Conservation (phyloP, 2,888 invertebrate genomes). For the Pollenia angustigena region DNA sequence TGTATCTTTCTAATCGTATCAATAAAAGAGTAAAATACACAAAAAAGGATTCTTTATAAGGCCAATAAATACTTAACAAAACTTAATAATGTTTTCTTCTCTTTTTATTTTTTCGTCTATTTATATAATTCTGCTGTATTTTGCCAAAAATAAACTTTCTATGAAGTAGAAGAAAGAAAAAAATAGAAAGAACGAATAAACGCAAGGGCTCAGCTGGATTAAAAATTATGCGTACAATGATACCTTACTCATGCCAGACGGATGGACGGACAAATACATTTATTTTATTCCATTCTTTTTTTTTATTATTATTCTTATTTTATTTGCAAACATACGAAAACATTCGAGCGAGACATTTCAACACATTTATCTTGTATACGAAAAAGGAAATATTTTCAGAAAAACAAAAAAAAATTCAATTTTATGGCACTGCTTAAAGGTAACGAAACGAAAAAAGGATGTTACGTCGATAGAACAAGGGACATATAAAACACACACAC, state of each 20-base stretch:
- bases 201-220: conserved; percentile 69
- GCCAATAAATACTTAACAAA: conserved; percentile 64
- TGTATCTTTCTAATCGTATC: conserved; percentile 29
- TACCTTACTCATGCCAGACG: conserved; percentile 70
- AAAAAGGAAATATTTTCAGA: conserved; percentile 27
- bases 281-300: conserved; percentile 59
- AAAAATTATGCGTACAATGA: conserved; percentile 75
- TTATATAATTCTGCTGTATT: not conserved
- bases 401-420: conserved; percentile 22
- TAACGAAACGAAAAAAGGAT: conserved; percentile 60
- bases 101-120: conserved; percentile 19
- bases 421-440: conserved; percentile 72
- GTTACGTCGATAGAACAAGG: conserved; percentile 29
- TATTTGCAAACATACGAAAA: conserved; percentile 43
- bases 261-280: conserved; percentile 34
- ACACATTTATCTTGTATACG: conserved; percentile 73
- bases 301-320: conserved; percentile 41
- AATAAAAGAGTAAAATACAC: conserved; percentile 18
- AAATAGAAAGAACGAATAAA: not conserved
- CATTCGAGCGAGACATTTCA: conserved; percentile 53
- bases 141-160: conserved; percentile 27
- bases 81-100: conserved; percentile 20
- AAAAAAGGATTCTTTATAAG: conserved; percentile 24
- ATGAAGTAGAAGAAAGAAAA: conserved; percentile 16
- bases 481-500: not conserved